These are phyloP conservation scores for Gryllus longicercus DNA, from an alignment of 2,888 invertebrate genomes.

Conservation along the genomic window DNA sequence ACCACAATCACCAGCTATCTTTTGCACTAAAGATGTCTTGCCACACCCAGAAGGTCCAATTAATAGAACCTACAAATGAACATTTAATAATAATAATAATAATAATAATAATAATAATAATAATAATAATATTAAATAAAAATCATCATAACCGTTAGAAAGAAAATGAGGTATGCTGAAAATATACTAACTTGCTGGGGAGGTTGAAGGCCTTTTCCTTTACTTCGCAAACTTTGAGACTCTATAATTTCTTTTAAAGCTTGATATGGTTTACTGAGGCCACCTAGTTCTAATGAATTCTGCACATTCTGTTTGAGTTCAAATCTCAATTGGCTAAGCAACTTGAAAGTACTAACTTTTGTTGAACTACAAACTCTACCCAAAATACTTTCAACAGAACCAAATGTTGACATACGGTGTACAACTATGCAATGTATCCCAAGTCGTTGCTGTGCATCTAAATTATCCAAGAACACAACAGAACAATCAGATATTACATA, in stretches of 20 bases:
- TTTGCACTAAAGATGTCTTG: slow-evolving; percentile 54
- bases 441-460: slow-evolving; percentile 36
- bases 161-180: background rate
- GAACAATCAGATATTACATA: slow-evolving; percentile 39
- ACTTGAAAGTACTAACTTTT: slow-evolving; percentile 38
- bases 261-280: slow-evolving; percentile 36
- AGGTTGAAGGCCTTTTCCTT: slow-evolving; percentile 5
- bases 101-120: background rate
- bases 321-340: slow-evolving; percentile 40
- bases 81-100: background rate
- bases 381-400: slow-evolving; percentile 23
- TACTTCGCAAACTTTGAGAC: background rate
- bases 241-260: slow-evolving; percentile 40
- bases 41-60: slow-evolving; percentile 59
- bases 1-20: slow-evolving; percentile 49
- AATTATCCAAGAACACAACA: slow-evolving; percentile 38
- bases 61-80: slow-evolving; percentile 45
- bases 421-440: slow-evolving; percentile 40
- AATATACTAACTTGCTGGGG: background rate
- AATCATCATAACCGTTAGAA: background rate
- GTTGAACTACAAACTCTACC: slow-evolving; percentile 39
- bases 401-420: slow-evolving; percentile 33
- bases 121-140: background rate
- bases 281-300: slow-evolving; percentile 28
- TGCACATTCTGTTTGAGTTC: slow-evolving; percentile 34